Evolutionary conservation across 2,888 invertebrate genomes (phyloP).

Genomic region (Diplolepis rosae): DNA sequence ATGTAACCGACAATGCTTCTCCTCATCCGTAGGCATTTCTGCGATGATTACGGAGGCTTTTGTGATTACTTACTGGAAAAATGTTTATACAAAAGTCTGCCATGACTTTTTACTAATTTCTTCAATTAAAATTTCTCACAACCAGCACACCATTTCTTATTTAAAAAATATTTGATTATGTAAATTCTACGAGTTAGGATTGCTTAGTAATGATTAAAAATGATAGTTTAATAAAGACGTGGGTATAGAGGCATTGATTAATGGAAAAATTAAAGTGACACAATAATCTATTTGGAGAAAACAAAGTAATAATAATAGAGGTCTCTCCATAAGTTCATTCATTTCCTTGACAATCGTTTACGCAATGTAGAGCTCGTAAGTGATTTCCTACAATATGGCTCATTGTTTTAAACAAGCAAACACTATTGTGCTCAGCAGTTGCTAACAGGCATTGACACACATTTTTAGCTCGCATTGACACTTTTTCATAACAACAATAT

Average conservation of each 20-base stretch:
- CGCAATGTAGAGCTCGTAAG: conserved; percentile 1
- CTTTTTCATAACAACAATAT: conserved; percentile 8
- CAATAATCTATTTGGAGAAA: conserved; percentile 16
- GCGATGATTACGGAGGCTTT: conserved; percentile 62
- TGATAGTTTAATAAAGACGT: not conserved
- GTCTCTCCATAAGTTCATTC: not conserved
- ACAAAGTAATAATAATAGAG: conserved; percentile 21
- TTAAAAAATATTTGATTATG: no score
- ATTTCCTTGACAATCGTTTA: conserved; percentile 17
- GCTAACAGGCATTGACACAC: conserved; percentile 36
- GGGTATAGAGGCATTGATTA: not conserved
- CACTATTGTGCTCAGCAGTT: conserved; percentile 7
- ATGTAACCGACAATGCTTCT: conserved; percentile 59
- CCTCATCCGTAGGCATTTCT: conserved; percentile 58
- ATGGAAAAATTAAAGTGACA: conserved; percentile 4
- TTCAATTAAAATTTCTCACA: no score
- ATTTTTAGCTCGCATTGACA: conserved; percentile 30
- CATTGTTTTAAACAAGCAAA: conserved; percentile 21
- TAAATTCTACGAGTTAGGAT: no score
- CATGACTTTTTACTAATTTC: not conserved
- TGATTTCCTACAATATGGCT: conserved; percentile 16
- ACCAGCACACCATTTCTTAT: no score
- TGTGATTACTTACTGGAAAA: conserved; percentile 44
- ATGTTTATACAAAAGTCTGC: conserved; percentile 33
- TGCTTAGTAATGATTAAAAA: no score